These are phyloP conservation scores for Diprion similis DNA, from an alignment of 1,140 invertebrate species.

Conservation along the genomic window DNA sequence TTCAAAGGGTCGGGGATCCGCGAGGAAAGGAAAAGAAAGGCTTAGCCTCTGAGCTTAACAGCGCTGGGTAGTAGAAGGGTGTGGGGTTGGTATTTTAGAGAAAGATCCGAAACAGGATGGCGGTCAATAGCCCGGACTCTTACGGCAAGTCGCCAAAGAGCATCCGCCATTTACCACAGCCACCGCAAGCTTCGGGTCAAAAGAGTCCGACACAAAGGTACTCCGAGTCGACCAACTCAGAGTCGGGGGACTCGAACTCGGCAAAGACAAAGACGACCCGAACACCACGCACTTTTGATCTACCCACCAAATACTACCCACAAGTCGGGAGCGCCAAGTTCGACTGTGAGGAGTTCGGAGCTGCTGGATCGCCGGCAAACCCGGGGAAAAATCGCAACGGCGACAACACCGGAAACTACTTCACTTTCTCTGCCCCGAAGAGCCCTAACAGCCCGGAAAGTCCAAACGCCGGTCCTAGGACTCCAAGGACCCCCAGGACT, in stretches of 20 bases:
- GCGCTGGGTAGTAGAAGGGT: not conserved
- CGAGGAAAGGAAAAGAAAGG: not conserved
- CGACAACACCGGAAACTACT: no score
- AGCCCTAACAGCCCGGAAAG: constrained; percentile 16
- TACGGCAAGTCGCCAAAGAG: constrained; percentile 35
- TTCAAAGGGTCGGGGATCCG: no score
- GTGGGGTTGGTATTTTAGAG: not conserved
- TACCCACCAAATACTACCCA: constrained; percentile 43
- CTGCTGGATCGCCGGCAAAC: constrained; percentile 15
- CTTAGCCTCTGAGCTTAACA: no score
- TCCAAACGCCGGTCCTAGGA: constrained; percentile 27
- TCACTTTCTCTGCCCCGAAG: constrained; percentile 8
- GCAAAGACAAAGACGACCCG: constrained; percentile 37
- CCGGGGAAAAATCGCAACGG: not conserved
- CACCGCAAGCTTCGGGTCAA: constrained; percentile 19
- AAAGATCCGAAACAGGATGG: constrained; percentile 24
- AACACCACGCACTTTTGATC: constrained; percentile 48
- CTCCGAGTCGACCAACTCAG: constrained; percentile 27
- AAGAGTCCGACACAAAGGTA: constrained; percentile 23
- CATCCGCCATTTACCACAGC: constrained; percentile 32
- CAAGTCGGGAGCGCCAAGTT: constrained; percentile 46
- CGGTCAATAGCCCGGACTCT: constrained; percentile 35
- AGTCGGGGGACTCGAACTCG: constrained; percentile 11
- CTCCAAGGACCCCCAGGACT: constrained; percentile 27
- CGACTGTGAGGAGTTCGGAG: constrained; percentile 43